Conservation (phyloP, 2,888 invertebrate genomes). For the Buathra laborator region DNA sequence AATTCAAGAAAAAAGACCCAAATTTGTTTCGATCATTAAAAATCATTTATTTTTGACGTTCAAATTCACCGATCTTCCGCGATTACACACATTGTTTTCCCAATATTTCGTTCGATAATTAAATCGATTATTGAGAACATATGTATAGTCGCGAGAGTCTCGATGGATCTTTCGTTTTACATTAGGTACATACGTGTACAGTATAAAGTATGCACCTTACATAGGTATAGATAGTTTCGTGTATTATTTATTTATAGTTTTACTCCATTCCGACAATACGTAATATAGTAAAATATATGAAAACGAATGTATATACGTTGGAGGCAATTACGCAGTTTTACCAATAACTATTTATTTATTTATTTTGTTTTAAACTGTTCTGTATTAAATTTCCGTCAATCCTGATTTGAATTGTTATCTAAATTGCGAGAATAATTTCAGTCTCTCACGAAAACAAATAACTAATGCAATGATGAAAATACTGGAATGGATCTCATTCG, state of each 20-base stretch:
- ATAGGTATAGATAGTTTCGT: slow-evolving; percentile 56
- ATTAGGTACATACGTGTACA: slow-evolving; percentile 61
- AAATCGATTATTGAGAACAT: slow-evolving; percentile 27
- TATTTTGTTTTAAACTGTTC: not conserved
- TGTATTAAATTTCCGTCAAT: not conserved
- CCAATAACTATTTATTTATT: not conserved
- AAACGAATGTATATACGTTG: slow-evolving; percentile 68
- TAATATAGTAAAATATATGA: slow-evolving; percentile 71
- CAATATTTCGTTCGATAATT: slow-evolving; percentile 20
- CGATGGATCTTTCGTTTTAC: slow-evolving; percentile 46
- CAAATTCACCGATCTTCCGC: slow-evolving; percentile 50
- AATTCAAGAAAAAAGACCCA: not conserved
- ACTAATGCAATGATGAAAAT: slow-evolving; percentile 1
- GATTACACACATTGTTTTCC: slow-evolving; percentile 47
- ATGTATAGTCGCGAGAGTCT: slow-evolving; percentile 40
- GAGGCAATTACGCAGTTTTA: slow-evolving; percentile 59
- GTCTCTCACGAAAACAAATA: not conserved
- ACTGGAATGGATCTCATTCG: not conserved
- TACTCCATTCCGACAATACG: slow-evolving; percentile 61
- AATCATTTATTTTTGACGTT: slow-evolving; percentile 68
- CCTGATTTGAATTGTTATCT: not conserved
- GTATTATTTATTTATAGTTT: slow-evolving; percentile 43
- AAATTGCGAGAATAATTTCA: not conserved
- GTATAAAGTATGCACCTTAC: slow-evolving; percentile 60
- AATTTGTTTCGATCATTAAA: slow-evolving; percentile 59